These are phyloP conservation scores for Chesias legatella DNA, from an alignment of 2,888 invertebrate genomes.

Conservation along the genomic window DNA sequence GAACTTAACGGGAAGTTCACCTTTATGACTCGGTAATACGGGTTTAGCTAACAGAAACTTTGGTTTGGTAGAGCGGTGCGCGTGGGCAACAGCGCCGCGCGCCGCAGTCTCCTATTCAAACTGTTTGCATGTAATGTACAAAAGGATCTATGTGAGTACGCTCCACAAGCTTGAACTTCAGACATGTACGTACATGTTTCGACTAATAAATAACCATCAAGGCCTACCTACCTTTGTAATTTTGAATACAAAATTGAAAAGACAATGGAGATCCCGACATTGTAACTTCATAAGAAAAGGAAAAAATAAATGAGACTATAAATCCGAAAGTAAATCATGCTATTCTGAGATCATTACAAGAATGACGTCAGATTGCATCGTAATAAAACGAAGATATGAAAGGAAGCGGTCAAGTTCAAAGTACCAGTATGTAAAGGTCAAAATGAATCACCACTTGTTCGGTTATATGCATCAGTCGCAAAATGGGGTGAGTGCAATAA, in stretches of 20 bases:
- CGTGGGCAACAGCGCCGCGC: slow-evolving; percentile 33
- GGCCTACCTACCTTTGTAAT: slow-evolving; percentile 19
- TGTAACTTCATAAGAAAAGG: neutral
- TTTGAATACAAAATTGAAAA: slow-evolving; percentile 20
- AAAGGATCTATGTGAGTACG: slow-evolving; percentile 45
- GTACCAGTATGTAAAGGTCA: slow-evolving; percentile 22
- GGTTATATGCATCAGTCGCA: neutral
- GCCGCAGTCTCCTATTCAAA: slow-evolving; percentile 34
- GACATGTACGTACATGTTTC: slow-evolving; percentile 26
- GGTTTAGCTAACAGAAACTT: slow-evolving; percentile 17
- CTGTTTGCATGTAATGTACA: slow-evolving; percentile 37
- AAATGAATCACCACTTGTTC: slow-evolving; percentile 15
- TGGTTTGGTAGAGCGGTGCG: slow-evolving; percentile 30
- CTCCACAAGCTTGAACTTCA: slow-evolving; percentile 76
- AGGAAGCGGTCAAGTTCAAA: slow-evolving; percentile 42
- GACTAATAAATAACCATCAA: slow-evolving; percentile 26
- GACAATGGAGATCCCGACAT: slow-evolving; percentile 11
- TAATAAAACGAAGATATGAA: slow-evolving; percentile 16
- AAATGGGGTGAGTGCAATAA: neutral
- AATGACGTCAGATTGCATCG: slow-evolving; percentile 8
- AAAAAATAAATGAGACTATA: neutral
- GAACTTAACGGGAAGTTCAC: slow-evolving; percentile 16
- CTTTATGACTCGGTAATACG: slow-evolving; percentile 16
- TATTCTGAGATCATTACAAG: slow-evolving; percentile 1
- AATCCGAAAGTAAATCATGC: neutral